Percentiles rank a stretch among this genome's conserved stretches.
phyloP scores from a whole-genome alignment of 2,888 invertebrate species.

The Drosophila maculinotata region DNA sequence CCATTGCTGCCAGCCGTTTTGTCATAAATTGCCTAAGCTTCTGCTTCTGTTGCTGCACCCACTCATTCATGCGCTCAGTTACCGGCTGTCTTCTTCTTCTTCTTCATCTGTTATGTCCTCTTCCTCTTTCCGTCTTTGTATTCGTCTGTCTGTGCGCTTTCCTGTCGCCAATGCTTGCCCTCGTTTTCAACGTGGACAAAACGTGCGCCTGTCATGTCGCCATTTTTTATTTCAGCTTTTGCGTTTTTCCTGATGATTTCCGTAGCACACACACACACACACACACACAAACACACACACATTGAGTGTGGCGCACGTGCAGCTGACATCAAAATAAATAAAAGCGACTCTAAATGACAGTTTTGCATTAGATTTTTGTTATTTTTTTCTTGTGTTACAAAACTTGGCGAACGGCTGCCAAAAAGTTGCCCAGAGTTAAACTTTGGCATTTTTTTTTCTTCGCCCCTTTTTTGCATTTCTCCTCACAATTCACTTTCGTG shows the following conservation, averaged over 20 bases:
- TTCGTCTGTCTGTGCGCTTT: slow-evolving; percentile 24
- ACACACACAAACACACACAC: slow-evolving; percentile 7
- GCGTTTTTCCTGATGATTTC: slow-evolving; percentile 58
- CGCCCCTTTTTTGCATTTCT: slow-evolving; percentile 21
- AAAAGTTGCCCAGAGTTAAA: slow-evolving; percentile 39
- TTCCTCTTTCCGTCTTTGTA: background rate
- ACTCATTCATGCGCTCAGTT: slow-evolving; percentile 50
- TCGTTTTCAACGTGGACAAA: slow-evolving; percentile 48
- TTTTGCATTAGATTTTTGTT: slow-evolving; percentile 74
- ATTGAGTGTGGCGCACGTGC: slow-evolving; percentile 65
- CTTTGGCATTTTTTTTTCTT: slow-evolving; percentile 1
- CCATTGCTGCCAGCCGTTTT: slow-evolving; percentile 45
- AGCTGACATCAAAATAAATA: slow-evolving; percentile 76
- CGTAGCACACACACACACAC: slow-evolving; percentile 32
- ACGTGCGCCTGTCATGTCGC: slow-evolving; percentile 66
- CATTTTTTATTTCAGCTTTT: slow-evolving; percentile 57
- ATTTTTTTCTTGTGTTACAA: slow-evolving; percentile 29
- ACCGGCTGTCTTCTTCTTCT: slow-evolving; percentile 44
- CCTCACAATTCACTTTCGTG: slow-evolving; percentile 53
- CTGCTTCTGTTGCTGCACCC: slow-evolving; percentile 28
- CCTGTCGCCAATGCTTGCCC: slow-evolving; percentile 40
- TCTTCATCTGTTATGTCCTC: background rate
- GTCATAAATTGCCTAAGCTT: slow-evolving; percentile 63
- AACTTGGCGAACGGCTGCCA: slow-evolving; percentile 46
- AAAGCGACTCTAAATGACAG: slow-evolving; percentile 74